Conservation (phyloP, 2,888 invertebrate species). For the Macrosoma leucophasiata region DNA sequence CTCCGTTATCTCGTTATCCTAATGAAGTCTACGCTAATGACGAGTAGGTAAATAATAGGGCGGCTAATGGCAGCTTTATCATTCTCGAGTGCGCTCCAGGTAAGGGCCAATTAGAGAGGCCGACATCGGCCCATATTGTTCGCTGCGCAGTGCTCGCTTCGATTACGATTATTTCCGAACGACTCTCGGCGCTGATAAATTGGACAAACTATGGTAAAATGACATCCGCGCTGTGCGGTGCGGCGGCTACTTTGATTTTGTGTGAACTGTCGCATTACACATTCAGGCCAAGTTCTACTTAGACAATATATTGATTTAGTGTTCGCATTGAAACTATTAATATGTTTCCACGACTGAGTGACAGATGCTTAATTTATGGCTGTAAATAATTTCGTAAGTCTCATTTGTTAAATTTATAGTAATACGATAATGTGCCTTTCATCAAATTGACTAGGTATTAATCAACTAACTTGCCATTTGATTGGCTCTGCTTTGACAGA, state of each 20-base stretch:
- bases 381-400: too few species aligned
- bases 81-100: slow-evolving; percentile 76
- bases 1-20: slow-evolving; percentile 76
- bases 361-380: too few species aligned
- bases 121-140: slow-evolving; percentile 74
- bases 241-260: slow-evolving; percentile 57
- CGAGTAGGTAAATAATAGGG: slow-evolving; percentile 77
- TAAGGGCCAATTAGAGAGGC: slow-evolving; percentile 75
- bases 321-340: too few species aligned
- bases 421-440: too few species aligned
- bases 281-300: too few species aligned
- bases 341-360: too few species aligned
- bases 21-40: slow-evolving; percentile 76
- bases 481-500: too few species aligned
- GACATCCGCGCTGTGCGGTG: slow-evolving; percentile 63
- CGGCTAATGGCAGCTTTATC: slow-evolving; percentile 76
- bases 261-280: slow-evolving; percentile 53
- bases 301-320: too few species aligned
- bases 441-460: too few species aligned
- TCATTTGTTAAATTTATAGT: too few species aligned
- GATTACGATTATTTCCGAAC: slow-evolving; percentile 73
- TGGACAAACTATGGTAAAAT: slow-evolving; percentile 72
- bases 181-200: slow-evolving; percentile 70
- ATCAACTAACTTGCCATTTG: too few species aligned
- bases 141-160: slow-evolving; percentile 63